A percentile compares a stretch with the other conserved stretches of the same genome.
phyloP scores from a whole-genome alignment of 2,888 invertebrate species.

The Adelognathus sp. region DNA sequence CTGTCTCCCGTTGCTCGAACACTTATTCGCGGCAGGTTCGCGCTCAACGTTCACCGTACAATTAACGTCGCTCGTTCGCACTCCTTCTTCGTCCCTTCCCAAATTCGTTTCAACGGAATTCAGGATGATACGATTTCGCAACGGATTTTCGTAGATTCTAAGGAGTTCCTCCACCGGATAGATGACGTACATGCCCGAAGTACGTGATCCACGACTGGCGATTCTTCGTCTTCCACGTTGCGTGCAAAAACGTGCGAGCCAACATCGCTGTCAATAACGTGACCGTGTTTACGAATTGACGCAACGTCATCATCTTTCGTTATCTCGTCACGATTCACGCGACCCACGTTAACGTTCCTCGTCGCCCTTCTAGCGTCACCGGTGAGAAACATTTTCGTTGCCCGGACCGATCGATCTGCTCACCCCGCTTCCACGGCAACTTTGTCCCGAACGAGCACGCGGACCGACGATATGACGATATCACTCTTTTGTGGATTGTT shows the following conservation, averaged over 20 bases:
- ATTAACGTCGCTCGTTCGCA: conserved; percentile 24
- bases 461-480: background rate
- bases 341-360: conserved; percentile 32
- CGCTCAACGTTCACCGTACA: background rate
- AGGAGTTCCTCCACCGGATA: conserved; percentile 78
- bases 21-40: conserved; percentile 13
- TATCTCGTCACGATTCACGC: conserved; percentile 49
- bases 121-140: conserved; percentile 57
- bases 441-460: background rate
- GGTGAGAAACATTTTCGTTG: conserved; percentile 61
- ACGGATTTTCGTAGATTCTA: conserved; percentile 76
- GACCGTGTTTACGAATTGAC: conserved; percentile 18
- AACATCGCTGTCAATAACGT: conserved; percentile 72
- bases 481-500: background rate
- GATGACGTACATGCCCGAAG: conserved; percentile 79
- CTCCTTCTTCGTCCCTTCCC: conserved; percentile 14
- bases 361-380: conserved; percentile 39
- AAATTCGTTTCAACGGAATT: conserved; percentile 21
- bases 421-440: background rate
- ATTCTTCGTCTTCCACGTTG: conserved; percentile 52
- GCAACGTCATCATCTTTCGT: conserved; percentile 50
- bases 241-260: conserved; percentile 65
- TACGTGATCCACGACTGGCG: conserved; percentile 53
- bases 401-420: background rate
- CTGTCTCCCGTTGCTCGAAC: background rate